Percentiles rank a stretch among this genome's conserved stretches.
Conservation (phyloP, 37 sponge, comb jelly and placozoan genomes). For the Eunapius fragilis region DNA sequence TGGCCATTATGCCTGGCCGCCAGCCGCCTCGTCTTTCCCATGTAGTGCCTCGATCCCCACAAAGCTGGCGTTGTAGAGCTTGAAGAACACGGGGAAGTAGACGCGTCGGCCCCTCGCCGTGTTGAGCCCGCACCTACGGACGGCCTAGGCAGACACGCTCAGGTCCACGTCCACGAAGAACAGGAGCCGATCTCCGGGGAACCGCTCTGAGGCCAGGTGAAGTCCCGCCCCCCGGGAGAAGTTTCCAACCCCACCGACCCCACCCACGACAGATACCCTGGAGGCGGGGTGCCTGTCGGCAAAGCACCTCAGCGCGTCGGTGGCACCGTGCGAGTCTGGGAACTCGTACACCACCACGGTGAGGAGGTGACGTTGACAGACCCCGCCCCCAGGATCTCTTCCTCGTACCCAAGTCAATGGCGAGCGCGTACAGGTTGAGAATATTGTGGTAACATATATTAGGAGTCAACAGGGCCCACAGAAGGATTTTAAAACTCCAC, state of each 20-base stretch:
- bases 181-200: constrained; percentile 52
- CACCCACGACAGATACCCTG: constrained; percentile 28
- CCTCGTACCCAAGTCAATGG: too few species aligned
- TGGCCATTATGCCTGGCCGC: constrained; percentile 70
- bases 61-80: constrained; percentile 67
- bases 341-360: constrained; percentile 68
- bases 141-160: constrained; percentile 29
- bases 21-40: constrained; percentile 26
- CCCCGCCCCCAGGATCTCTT: constrained; percentile 11
- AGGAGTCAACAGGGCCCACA: too few species aligned
- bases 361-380: constrained; percentile 48
- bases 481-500: too few species aligned
- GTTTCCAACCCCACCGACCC: constrained; percentile 31
- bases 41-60: constrained; percentile 37
- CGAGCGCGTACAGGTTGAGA: too few species aligned
- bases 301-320: constrained; percentile 21
- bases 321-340: constrained; percentile 47
- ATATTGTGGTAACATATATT: too few species aligned
- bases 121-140: constrained; percentile 67
- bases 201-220: constrained; percentile 36
- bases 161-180: constrained; percentile 80
- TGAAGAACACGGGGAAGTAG: constrained; percentile 84
- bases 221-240: constrained; percentile 75
- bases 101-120: constrained; percentile 54
- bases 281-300: constrained; percentile 36